Base-by-base conservation (phyloP, 2,113 vertebrate genomes). In the Nanger granti region DNA sequence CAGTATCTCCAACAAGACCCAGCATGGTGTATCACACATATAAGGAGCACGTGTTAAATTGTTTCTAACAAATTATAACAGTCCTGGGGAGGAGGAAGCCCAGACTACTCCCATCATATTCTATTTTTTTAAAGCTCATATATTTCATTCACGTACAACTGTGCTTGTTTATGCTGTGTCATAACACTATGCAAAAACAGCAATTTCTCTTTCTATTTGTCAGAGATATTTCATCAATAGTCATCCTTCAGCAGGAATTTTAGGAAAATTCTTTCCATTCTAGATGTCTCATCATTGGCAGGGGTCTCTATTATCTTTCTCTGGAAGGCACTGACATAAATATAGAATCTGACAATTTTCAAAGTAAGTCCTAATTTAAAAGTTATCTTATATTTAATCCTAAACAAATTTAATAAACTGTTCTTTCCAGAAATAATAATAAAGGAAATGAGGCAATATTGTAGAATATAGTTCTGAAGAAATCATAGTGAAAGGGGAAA, bases 371-470 rank as follows among this genome's bases (percentile, higher is more conserved):
- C 66, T 93, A 52, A 89, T 95, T 97, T 69, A 64, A 93, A 73
- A 86, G 79, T 94, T 84, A 94, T 76, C 93, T 90, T 97, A 34
- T 91, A 79, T 95, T 97, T 97, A 96, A 97, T 88, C 54, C 76
- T 93, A 95, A 94, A 94, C 47, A 90, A 92, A 97, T 93, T 84
- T 82, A 89, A 97, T 91, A 89, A 95, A 80, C 31, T 79, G 52
- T 62, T 80, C 41, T 93, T 97, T 96, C 90, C 17, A 92, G 96
- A 95, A 97, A 93, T 96, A 98, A 97, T 87, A 97, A 95, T 95
- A 87, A 94, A 66, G 90, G 92, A 96, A 96, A 97, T 62, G 96
- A 96, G 37, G 83, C 52, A 20, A 95, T 91, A 87, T 64, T 87
- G 87, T 83, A 94, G 80, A 94, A 90, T 88, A 76, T 82, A 88